These are phyloP conservation scores for Brachylomia viminalis DNA, from an alignment of 2,888 invertebrate genomes.

Conservation along the genomic window DNA sequence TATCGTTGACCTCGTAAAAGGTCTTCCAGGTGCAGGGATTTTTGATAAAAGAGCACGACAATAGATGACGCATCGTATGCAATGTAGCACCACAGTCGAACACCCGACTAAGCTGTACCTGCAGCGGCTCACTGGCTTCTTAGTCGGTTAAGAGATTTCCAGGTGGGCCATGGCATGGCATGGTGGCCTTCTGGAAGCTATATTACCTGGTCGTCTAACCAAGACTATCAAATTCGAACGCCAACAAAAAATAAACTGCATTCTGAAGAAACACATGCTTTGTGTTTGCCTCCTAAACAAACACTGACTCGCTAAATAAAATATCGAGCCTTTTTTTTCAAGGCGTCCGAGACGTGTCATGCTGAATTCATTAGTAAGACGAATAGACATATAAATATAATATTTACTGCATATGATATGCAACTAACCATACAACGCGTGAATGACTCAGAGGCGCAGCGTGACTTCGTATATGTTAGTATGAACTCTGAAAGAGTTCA, in stretches of 20 bases:
- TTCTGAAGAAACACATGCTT: background rate
- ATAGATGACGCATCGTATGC: background rate
- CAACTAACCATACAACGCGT: background rate
- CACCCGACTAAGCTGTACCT: background rate
- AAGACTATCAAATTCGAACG: background rate
- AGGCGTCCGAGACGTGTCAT: slow-evolving; percentile 5
- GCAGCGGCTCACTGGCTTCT: too few species aligned
- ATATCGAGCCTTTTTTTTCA: background rate
- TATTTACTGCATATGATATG: background rate
- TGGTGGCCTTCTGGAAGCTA: background rate
- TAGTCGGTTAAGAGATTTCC: background rate
- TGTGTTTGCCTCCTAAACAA: background rate
- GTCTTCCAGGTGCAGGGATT: too few species aligned
- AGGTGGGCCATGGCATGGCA: background rate
- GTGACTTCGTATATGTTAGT: background rate
- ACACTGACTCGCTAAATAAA: slow-evolving; percentile 3
- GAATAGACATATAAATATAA: background rate
- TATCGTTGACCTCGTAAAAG: background rate
- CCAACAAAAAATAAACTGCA: background rate
- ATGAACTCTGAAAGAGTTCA: background rate
- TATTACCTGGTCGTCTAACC: background rate
- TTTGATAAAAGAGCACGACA: background rate
- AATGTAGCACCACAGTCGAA: background rate
- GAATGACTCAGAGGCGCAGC: background rate
- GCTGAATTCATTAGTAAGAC: slow-evolving; percentile 6